These are phyloP conservation scores for Apis laboriosa DNA, from an alignment of 1,140 invertebrate genomes.

Conservation along the genomic window DNA sequence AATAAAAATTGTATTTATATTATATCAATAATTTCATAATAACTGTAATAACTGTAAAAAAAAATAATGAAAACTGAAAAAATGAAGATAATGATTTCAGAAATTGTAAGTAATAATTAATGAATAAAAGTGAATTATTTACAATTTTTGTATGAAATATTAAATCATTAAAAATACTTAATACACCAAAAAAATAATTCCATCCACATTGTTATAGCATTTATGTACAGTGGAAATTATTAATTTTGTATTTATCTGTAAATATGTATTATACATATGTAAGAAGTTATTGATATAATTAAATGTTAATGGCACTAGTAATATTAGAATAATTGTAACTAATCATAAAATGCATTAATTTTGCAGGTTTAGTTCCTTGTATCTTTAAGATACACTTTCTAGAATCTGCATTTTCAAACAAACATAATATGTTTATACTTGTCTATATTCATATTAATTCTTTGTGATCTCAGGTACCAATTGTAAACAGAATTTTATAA, in stretches of 20 bases:
- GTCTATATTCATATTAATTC: conserved; percentile 34
- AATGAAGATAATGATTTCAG: not conserved
- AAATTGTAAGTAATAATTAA: conserved; percentile 1
- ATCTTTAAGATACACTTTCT: conserved; percentile 26
- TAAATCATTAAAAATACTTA: conserved; percentile 31
- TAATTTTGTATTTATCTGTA: conserved; percentile 57
- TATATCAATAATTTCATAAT: conserved; percentile 33
- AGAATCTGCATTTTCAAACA: conserved; percentile 30
- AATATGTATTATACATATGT: conserved; percentile 52
- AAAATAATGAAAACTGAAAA: not conserved
- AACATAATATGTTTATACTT: conserved; percentile 27
- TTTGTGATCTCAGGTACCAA: conserved; percentile 50
- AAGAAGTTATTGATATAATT: conserved; percentile 41
- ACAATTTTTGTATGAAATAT: conserved; percentile 20
- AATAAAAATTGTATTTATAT: conserved; percentile 14
- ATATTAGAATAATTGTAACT: conserved; percentile 21
- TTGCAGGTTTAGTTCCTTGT: conserved; percentile 28
- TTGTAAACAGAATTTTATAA: conserved; percentile 26
- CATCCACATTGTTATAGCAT: conserved; percentile 47
- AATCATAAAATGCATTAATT: conserved; percentile 32
- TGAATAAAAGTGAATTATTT: conserved; percentile 7
- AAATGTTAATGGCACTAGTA: conserved; percentile 40
- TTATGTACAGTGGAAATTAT: conserved; percentile 47
- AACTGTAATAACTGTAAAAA: not conserved
- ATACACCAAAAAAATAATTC: conserved; percentile 37